These are phyloP conservation scores for Brachycybe producta DNA, from an alignment of 2,888 invertebrate species.

Conservation along the genomic window DNA sequence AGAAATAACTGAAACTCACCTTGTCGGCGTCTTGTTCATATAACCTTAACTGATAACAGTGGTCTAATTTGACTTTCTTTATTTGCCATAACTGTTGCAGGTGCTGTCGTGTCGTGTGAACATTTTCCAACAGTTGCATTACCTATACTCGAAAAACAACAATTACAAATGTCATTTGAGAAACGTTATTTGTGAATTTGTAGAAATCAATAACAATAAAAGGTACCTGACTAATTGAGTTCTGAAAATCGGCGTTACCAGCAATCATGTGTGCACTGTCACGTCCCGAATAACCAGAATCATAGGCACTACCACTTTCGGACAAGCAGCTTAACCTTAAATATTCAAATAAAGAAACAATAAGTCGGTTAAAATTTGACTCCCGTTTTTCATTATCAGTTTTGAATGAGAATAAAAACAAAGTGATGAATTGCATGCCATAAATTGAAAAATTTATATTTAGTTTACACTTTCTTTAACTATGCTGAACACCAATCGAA, in stretches of 20 bases:
- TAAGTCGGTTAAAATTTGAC: no score
- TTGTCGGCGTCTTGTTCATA: constrained; percentile 97
- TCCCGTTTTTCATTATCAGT: no score
- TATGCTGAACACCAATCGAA: no score
- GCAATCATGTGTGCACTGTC: constrained; percentile 44
- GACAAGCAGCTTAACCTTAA: constrained; percentile 37
- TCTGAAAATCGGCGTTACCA: constrained; percentile 48
- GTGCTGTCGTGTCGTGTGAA: constrained; percentile 79
- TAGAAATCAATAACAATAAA: neutral
- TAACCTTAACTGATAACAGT: constrained; percentile 85
- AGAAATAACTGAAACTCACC: constrained; percentile 40
- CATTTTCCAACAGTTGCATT: constrained; percentile 44
- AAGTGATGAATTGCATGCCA: no score
- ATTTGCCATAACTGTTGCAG: constrained; percentile 88
- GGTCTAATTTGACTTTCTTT: constrained; percentile 85
- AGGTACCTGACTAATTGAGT: constrained; percentile 28
- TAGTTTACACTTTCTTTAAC: no score
- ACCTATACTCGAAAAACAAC: constrained; percentile 24
- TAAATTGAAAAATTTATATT: no score
- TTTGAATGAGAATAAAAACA: no score
- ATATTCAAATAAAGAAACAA: constrained; percentile 19
- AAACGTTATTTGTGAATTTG: no score
- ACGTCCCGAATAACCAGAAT: constrained; percentile 59
- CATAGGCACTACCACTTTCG: constrained; percentile 48
- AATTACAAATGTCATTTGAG: neutral